phyloP scores from a whole-genome alignment of 2,888 invertebrate species.

The Tiphia femorata region DNA sequence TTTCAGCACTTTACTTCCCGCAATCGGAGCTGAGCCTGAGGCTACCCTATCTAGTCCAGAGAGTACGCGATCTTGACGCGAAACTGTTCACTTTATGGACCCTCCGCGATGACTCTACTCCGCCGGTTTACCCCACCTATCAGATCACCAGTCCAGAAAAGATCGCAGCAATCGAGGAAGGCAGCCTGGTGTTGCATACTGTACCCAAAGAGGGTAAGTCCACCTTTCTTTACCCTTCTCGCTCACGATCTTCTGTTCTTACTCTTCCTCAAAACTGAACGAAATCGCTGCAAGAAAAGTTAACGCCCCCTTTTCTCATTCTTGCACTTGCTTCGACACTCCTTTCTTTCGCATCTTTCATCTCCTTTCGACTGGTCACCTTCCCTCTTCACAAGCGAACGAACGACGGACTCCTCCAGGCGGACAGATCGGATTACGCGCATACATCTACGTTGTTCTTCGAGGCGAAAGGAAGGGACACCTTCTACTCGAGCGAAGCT shows the following conservation, averaged over 20 bases:
- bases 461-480: too few relatives aligned
- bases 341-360: too few relatives aligned
- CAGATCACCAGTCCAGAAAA: slow-evolving; percentile 46
- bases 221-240: too few relatives aligned
- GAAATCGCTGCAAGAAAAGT: too few relatives aligned
- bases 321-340: too few relatives aligned
- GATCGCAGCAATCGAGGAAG: slow-evolving; percentile 14
- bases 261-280: too few relatives aligned
- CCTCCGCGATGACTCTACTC: slow-evolving; percentile 53
- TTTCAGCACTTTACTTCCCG: slow-evolving; percentile 64
- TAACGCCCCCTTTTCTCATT: too few relatives aligned
- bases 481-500: too few relatives aligned
- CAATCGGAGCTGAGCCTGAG: slow-evolving; percentile 60
- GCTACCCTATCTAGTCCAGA: slow-evolving; percentile 49
- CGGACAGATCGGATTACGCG: too few relatives aligned
- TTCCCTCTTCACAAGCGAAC: too few relatives aligned
- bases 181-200: slow-evolving; percentile 30
- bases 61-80: slow-evolving; percentile 35
- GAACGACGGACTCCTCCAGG: too few relatives aligned
- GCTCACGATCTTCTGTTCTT: not conserved
- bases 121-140: slow-evolving; percentile 46
- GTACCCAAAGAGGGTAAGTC: slow-evolving; percentile 48
- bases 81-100: slow-evolving; percentile 54
- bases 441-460: too few relatives aligned
- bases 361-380: not conserved